phyloP scores from a whole-genome alignment of 2,797 vertebrate species.

The Vireo griseus region DNA sequence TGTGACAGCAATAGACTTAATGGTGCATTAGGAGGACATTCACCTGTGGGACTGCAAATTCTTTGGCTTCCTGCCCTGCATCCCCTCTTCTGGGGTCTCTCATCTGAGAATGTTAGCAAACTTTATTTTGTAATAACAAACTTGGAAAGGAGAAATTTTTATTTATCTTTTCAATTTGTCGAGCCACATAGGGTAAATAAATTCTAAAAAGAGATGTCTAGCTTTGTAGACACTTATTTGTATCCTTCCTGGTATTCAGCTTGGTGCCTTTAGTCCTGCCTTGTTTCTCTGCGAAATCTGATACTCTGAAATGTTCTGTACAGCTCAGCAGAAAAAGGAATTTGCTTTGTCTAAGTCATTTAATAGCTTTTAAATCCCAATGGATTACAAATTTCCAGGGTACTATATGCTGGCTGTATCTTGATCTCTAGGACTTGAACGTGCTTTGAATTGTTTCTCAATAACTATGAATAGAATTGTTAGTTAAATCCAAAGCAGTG shows the following conservation, averaged over 20 bases:
- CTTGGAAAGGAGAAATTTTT: neutral
- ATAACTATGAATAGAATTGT: conserved; percentile 46
- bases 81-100: neutral
- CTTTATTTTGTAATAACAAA: neutral
- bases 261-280: conserved; percentile 1
- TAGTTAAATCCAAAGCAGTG: conserved; percentile 18
- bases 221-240: neutral
- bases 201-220: neutral
- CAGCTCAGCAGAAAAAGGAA: conserved; percentile 44
- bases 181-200: neutral
- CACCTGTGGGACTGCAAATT: neutral
- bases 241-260: neutral
- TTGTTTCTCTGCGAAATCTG: neutral
- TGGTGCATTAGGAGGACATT: neutral
- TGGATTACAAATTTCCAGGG: conserved; percentile 21
- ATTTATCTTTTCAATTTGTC: neutral
- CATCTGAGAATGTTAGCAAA: neutral
- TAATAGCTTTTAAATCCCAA: conserved; percentile 52
- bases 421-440: conserved; percentile 40
- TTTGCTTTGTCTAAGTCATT: conserved; percentile 54
- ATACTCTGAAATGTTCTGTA: conserved; percentile 14
- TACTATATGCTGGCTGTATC: conserved; percentile 12
- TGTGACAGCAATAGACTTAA: neutral
- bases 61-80: neutral
- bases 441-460: conserved; percentile 50